A percentile compares a stretch with the other conserved stretches of the same genome.
Evolutionary conservation across 1,140 invertebrate species (phyloP).

Genomic region (Drosophila sproati): DNA sequence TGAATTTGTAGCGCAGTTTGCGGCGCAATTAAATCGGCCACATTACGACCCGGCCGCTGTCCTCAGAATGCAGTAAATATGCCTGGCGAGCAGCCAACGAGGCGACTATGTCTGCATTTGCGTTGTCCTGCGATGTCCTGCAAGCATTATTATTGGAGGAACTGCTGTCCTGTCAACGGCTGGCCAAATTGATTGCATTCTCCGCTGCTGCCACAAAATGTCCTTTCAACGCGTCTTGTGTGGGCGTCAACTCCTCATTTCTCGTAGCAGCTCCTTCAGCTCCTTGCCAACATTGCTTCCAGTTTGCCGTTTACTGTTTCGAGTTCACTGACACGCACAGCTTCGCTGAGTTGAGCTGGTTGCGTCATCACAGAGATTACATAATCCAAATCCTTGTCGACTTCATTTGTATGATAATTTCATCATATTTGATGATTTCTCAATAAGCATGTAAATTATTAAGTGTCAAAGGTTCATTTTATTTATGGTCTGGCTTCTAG

Average conservation of each 20-base stretch:
- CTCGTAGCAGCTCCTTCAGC: background rate
- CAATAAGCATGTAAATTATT: conserved; percentile 16
- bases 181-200: conserved; percentile 65
- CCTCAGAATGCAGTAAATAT: conserved; percentile 70
- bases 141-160: conserved; percentile 37
- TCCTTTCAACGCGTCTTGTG: conserved; percentile 38
- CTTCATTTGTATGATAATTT: conserved; percentile 34
- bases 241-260: conserved; percentile 32
- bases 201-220: conserved; percentile 39
- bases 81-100: conserved; percentile 64
- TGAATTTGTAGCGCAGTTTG: conserved; percentile 63
- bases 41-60: conserved; percentile 38
- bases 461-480: too few relatives aligned
- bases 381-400: background rate
- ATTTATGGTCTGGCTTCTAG: too few relatives aligned
- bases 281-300: background rate
- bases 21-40: conserved; percentile 72
- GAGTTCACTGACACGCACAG: conserved; percentile 65
- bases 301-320: background rate
- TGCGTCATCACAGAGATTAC: conserved; percentile 25
- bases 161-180: conserved; percentile 61
- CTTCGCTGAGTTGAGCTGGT: conserved; percentile 1
- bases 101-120: conserved; percentile 36
- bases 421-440: background rate
- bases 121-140: conserved; percentile 26